phyloP scores from a whole-genome alignment of 2,797 vertebrate species.

The Neosalanx taihuensis region DNA sequence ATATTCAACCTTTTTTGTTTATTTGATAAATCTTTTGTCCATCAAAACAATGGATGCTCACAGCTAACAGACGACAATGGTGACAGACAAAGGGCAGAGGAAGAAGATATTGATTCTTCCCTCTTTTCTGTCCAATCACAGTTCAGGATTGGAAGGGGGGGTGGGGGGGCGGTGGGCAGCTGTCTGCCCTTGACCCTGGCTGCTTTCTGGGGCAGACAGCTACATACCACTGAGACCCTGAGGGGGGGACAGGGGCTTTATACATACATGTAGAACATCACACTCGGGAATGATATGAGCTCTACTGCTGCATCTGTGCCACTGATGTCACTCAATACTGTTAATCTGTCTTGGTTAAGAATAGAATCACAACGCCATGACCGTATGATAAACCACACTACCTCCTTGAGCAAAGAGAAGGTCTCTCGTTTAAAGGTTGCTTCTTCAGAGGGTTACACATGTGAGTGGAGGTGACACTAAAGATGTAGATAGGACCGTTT shows the following conservation, averaged over 20 bases:
- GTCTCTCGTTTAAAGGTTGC: conserved; percentile 1
- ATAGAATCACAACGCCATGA: conserved; percentile 34
- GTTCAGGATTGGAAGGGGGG: conserved; percentile 13
- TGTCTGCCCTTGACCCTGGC: conserved; percentile 53
- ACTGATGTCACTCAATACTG: conserved; percentile 48
- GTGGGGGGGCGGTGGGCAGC: conserved; percentile 1
- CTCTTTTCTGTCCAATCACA: conserved; percentile 46
- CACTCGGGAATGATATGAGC: conserved; percentile 40
- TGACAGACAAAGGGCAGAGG: conserved; percentile 40
- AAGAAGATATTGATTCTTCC: conserved; percentile 48
- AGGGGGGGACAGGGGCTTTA: conserved; percentile 37
- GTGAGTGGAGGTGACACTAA: background rate
- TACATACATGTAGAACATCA: conserved; percentile 46
- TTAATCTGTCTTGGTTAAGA: conserved; percentile 48
- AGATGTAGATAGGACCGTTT: background rate
- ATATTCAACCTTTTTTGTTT: conserved; percentile 50
- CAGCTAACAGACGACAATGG: conserved; percentile 45
- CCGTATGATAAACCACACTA: conserved; percentile 31
- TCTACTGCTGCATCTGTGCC: conserved; percentile 42
- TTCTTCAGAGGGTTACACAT: background rate
- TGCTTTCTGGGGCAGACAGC: conserved; percentile 32
- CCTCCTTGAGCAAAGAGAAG: conserved; percentile 25
- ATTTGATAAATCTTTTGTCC: conserved; percentile 59
- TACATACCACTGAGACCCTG: conserved; percentile 39
- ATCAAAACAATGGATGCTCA: conserved; percentile 48